These are phyloP conservation scores for Caenorhabditis inopinata DNA, from an alignment of 1,140 invertebrate species.

Conservation along the genomic window DNA sequence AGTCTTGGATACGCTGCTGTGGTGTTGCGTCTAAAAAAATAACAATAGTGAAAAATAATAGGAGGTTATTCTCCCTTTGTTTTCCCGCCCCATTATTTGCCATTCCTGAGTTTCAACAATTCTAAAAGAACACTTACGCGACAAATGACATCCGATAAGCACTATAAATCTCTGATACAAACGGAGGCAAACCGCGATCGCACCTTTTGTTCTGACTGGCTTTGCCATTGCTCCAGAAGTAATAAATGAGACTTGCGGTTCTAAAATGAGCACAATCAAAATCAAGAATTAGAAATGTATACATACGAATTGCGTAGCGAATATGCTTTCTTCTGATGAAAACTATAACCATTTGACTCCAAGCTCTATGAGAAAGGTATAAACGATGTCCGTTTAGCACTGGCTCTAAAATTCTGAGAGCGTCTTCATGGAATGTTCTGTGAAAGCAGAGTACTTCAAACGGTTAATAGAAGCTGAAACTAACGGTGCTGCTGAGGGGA, in stretches of 20 bases:
- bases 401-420: slow-evolving; percentile 11
- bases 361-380: slow-evolving; percentile 27
- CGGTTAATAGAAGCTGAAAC: background rate
- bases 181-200: slow-evolving; percentile 38
- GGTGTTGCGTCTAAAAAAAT: slow-evolving; percentile 22
- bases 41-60: background rate
- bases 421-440: slow-evolving; percentile 46
- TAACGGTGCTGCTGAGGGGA: slow-evolving; percentile 31
- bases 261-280: background rate
- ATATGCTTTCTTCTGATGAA: slow-evolving; percentile 34
- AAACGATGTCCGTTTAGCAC: background rate
- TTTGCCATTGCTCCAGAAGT: slow-evolving; percentile 15
- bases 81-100: no score
- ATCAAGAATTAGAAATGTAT: no score
- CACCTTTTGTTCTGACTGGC: slow-evolving; percentile 45
- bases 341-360: slow-evolving; percentile 44
- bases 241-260: slow-evolving; percentile 31
- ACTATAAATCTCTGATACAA: slow-evolving; percentile 43
- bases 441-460: background rate
- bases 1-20: slow-evolving; percentile 24
- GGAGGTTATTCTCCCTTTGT: no score
- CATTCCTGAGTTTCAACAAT: background rate
- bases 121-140: slow-evolving; percentile 24
- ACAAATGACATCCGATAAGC: slow-evolving; percentile 43
- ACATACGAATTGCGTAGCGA: slow-evolving; percentile 31